Evolutionary conservation across 1,140 invertebrate genomes (phyloP).

Genomic region (Caenorhabditis briggsae): DNA sequence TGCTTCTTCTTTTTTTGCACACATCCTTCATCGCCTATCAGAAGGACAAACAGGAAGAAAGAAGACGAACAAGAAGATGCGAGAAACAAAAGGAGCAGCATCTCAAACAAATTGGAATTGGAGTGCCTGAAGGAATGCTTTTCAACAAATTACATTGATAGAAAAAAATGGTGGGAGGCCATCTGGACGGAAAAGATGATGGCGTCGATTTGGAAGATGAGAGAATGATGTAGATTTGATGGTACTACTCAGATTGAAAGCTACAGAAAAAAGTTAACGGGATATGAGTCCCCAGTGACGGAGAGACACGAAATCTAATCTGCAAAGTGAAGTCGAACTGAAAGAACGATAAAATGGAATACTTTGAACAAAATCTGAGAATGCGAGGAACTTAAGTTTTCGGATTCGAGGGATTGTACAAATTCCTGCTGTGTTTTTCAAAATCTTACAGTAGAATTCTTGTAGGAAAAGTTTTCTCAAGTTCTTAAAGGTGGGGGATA

Average conservation of each 20-base stretch:
- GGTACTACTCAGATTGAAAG: slow-evolving; percentile 34
- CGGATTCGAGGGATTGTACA: background rate
- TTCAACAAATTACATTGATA: slow-evolving; percentile 56
- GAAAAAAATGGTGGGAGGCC: slow-evolving; percentile 40
- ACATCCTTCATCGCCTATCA: slow-evolving; percentile 26
- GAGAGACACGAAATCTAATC: slow-evolving; percentile 5
- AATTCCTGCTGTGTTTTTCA: no score
- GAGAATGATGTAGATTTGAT: background rate
- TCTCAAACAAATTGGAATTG: slow-evolving; percentile 53
- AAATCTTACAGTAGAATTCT: no score
- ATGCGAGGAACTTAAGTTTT: background rate
- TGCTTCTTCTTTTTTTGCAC: slow-evolving; percentile 29
- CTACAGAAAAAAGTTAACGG: background rate
- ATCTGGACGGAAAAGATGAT: background rate
- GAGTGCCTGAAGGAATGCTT: slow-evolving; percentile 37
- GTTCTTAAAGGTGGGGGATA: no score
- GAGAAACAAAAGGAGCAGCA: slow-evolving; percentile 45
- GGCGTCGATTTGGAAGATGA: background rate
- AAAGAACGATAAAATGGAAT: background rate
- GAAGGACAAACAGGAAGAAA: slow-evolving; percentile 30
- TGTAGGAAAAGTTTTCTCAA: no score
- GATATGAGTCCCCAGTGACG: slow-evolving; percentile 15
- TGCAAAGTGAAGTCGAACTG: background rate
- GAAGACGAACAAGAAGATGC: background rate
- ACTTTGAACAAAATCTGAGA: background rate